Percentiles rank a stretch among this genome's conserved stretches.
These are phyloP conservation scores for Leptopterna dolabrata DNA, from an alignment of 2,888 invertebrate genomes.

Conservation along the genomic window DNA sequence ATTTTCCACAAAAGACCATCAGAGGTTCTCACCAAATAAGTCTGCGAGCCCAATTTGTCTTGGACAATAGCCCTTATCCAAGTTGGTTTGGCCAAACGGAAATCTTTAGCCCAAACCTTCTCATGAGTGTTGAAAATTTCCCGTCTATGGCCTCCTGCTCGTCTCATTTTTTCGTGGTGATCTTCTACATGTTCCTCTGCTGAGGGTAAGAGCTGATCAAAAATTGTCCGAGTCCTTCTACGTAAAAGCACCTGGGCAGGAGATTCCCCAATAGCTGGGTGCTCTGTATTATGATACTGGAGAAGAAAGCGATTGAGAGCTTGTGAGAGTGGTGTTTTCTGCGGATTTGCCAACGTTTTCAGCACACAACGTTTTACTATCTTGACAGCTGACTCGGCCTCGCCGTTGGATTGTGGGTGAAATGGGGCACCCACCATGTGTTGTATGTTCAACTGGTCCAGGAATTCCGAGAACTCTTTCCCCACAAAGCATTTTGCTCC, in stretches of 20 bases:
- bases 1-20: constrained; percentile 32
- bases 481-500: too few relatives aligned
- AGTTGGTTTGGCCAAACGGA: constrained; percentile 15
- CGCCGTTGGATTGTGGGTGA: too few relatives aligned
- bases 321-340: too few relatives aligned
- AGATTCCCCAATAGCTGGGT: constrained; percentile 20
- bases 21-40: constrained; percentile 10
- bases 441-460: too few relatives aligned
- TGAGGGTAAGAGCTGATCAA: background rate
- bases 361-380: constrained; percentile 22
- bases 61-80: constrained; percentile 9
- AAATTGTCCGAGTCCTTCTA: background rate
- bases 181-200: background rate
- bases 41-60: constrained; percentile 26
- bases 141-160: background rate
- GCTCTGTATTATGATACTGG: constrained; percentile 23
- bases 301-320: constrained; percentile 1
- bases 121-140: background rate
- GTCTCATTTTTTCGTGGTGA: background rate
- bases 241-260: background rate
- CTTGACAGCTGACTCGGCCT: constrained; percentile 42
- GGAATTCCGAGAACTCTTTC: too few relatives aligned
- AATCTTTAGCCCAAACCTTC: constrained; percentile 38
- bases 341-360: background rate
- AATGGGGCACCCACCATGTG: too few relatives aligned